Percentiles rank a stretch among this genome's conserved stretches.
phyloP scores from a whole-genome alignment of 2,888 invertebrate genomes.

The Lasioglossum calceatum region DNA sequence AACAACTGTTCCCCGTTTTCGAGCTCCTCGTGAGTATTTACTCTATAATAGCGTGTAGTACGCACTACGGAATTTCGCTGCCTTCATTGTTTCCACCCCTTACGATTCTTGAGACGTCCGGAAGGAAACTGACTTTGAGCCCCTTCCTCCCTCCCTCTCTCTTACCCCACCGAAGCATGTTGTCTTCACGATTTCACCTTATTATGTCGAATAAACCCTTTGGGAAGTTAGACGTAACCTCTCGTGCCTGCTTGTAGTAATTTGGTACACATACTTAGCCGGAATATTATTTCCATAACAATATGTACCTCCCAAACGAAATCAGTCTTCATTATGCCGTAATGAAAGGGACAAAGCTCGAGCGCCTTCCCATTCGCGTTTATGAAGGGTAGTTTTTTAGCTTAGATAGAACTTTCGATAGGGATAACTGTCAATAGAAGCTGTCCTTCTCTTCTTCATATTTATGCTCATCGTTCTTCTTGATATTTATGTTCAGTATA shows the following conservation, averaged over 20 bases:
- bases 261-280: constrained; percentile 30
- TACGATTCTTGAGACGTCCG: constrained; percentile 35
- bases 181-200: constrained; percentile 48
- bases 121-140: constrained; percentile 54
- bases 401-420: too few relatives aligned
- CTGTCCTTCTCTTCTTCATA: too few relatives aligned
- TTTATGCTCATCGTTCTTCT: too few relatives aligned
- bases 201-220: constrained; percentile 49
- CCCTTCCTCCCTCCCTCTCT: not conserved
- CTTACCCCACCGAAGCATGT: not conserved
- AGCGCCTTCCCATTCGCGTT: not conserved
- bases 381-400: too few relatives aligned
- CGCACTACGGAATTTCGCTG: constrained; percentile 60
- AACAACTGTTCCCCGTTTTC: constrained; percentile 54
- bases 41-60: constrained; percentile 71
- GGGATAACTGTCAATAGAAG: too few relatives aligned
- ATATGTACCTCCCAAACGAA: constrained; percentile 13
- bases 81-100: constrained; percentile 42
- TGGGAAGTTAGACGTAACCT: constrained; percentile 37
- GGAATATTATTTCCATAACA: constrained; percentile 37
- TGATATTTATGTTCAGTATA: too few relatives aligned
- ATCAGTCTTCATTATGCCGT: not conserved
- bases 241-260: constrained; percentile 12
- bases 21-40: constrained; percentile 61
- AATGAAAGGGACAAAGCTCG: not conserved